These are phyloP conservation scores for Halocynthia aurantium DNA, from an alignment of 23 tunicate species.

Conservation along the genomic window DNA sequence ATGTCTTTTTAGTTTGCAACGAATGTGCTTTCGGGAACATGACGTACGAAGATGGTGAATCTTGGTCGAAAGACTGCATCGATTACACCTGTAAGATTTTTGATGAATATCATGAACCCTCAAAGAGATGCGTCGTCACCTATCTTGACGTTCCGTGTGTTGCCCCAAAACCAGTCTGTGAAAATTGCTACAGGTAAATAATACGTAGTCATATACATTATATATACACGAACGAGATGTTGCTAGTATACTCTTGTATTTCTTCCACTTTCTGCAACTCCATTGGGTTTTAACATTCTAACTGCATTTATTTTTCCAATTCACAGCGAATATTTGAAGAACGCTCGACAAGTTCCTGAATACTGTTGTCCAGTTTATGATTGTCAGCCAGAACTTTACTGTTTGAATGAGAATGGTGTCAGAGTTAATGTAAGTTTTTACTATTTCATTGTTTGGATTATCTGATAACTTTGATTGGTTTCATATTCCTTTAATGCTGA, in stretches of 20 bases:
- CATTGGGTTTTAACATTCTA: too few species aligned
- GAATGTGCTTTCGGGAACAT: slow-evolving; percentile 23
- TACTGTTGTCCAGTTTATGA: slow-evolving; percentile 39
- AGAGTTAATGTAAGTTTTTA: slow-evolving; percentile 25
- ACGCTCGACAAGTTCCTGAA: slow-evolving; percentile 5
- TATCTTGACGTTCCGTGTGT: slow-evolving; percentile 23
- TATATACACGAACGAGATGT: too few species aligned
- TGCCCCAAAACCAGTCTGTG: slow-evolving; percentile 33
- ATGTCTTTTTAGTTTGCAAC: slow-evolving; percentile 32
- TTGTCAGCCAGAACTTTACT: slow-evolving; percentile 38
- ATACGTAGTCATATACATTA: too few species aligned
- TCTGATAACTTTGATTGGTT: neutral
- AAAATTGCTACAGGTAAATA: slow-evolving; percentile 35
- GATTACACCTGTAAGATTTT: slow-evolving; percentile 35
- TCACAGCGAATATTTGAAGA: slow-evolving; percentile 1
- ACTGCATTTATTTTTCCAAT: too few species aligned
- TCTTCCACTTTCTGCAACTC: too few species aligned
- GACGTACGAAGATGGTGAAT: slow-evolving; percentile 29
- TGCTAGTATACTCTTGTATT: too few species aligned
- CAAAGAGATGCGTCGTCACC: slow-evolving; percentile 22
- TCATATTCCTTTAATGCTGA: too few species aligned
- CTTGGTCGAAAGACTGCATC: slow-evolving; percentile 40
- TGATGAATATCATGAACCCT: slow-evolving; percentile 18
- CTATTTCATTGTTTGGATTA: neutral
- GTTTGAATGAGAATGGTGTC: slow-evolving; percentile 24